Evolutionary conservation across 2,113 vertebrate species (phyloP).

Genomic region (Poeciliopsis retropinna): DNA sequence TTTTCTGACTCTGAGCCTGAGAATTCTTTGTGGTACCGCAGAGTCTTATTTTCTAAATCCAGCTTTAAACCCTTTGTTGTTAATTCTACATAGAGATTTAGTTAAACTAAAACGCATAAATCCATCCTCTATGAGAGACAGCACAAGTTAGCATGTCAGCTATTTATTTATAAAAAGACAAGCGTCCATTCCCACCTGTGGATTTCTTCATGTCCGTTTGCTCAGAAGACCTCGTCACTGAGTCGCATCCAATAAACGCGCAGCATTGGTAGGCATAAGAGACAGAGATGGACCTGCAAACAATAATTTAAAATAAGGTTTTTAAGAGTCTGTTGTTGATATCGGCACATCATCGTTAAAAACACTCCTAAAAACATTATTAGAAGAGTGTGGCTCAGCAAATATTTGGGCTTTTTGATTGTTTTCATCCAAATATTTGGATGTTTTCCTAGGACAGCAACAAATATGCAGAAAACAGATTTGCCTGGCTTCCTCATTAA

Average conservation of each 20-base stretch:
- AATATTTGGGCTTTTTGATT: conserved; percentile 28
- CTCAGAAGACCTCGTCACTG: conserved; percentile 74
- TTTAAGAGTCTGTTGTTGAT: conserved; percentile 9
- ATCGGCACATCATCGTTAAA: conserved; percentile 6
- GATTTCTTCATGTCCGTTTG: conserved; percentile 81
- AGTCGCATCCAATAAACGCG: conserved; percentile 91
- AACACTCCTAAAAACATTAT: conserved; percentile 4
- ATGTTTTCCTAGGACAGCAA: conserved; percentile 24
- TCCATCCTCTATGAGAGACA: neutral
- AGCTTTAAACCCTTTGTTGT: no score
- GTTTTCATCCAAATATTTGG: conserved; percentile 22
- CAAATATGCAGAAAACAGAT: conserved; percentile 24
- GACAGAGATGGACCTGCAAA: conserved; percentile 90
- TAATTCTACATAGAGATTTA: neutral
- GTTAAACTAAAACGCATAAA: neutral
- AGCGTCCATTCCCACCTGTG: conserved; percentile 59
- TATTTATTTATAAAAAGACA: neutral
- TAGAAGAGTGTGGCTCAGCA: conserved; percentile 28
- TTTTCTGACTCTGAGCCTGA: no score
- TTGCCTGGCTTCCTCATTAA: conserved; percentile 35
- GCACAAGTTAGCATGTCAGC: neutral
- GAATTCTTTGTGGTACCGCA: no score
- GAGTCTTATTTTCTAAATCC: no score
- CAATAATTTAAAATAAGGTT: conserved; percentile 7
- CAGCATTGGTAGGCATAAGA: conserved; percentile 98